phyloP scores from a whole-genome alignment of 2,888 invertebrate genomes.

The Pandemis heparana region DNA sequence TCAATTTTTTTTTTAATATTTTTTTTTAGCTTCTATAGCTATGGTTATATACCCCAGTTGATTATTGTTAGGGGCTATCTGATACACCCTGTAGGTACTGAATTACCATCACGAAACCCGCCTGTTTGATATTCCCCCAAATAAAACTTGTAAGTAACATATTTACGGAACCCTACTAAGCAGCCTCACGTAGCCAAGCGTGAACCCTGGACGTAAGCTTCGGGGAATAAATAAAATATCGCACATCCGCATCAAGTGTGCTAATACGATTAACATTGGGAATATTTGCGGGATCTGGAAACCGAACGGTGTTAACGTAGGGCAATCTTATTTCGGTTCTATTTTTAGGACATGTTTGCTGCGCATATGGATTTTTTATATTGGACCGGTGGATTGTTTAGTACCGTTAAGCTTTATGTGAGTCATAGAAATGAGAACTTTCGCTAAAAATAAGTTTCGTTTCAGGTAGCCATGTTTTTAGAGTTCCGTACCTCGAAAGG shows the following conservation, averaged over 20 bases:
- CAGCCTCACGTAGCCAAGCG: not conserved
- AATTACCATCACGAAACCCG: too few species aligned
- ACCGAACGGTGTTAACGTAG: slow-evolving; percentile 7
- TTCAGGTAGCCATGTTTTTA: too few species aligned
- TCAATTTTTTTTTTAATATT: too few species aligned
- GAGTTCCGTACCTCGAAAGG: too few species aligned
- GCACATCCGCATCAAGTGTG: slow-evolving; percentile 26
- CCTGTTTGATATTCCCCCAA: too few species aligned
- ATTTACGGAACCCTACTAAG: not conserved
- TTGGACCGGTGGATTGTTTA: not conserved
- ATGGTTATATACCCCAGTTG: too few species aligned
- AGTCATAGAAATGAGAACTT: not conserved
- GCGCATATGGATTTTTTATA: not conserved
- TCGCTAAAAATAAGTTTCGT: too few species aligned
- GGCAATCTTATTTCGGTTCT: slow-evolving; percentile 18
- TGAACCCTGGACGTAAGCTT: slow-evolving; percentile 15
- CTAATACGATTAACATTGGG: slow-evolving; percentile 38
- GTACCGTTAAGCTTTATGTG: not conserved
- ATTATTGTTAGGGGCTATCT: too few species aligned
- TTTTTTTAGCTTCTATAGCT: too few species aligned
- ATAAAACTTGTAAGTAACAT: too few species aligned
- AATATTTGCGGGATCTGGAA: slow-evolving; percentile 14
- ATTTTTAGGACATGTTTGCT: not conserved
- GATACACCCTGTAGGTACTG: too few species aligned
- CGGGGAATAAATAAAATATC: slow-evolving; percentile 34